phyloP scores from a whole-genome alignment of 2,113 vertebrate species.

The Crocuta crocuta region DNA sequence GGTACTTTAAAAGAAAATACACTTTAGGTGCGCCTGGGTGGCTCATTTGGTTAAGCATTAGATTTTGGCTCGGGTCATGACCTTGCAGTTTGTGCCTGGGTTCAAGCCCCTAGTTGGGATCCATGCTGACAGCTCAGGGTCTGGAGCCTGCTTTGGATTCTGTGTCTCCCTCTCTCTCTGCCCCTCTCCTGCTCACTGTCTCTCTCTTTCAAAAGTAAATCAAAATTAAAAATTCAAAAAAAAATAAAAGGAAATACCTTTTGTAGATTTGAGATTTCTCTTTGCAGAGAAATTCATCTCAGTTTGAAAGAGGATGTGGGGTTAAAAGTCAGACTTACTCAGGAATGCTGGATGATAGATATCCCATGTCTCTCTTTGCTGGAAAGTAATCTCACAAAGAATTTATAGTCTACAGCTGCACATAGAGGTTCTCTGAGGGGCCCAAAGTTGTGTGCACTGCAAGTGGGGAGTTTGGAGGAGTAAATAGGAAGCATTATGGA shows the following conservation, averaged over 20 bases:
- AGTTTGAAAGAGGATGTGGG: neutral
- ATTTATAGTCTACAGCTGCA: neutral
- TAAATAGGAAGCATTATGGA: neutral
- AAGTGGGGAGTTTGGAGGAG: neutral
- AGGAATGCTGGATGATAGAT: neutral
- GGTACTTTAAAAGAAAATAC: slow-evolving; percentile 2
- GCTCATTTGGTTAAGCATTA: no score
- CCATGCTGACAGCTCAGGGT: no score
- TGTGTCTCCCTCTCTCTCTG: no score
- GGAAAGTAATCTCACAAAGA: neutral
- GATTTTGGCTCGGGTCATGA: no score
- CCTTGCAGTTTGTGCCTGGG: no score
- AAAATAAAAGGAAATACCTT: neutral
- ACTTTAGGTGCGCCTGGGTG: neutral
- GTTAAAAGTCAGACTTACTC: neutral
- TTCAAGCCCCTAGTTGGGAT: no score
- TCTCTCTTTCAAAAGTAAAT: no score
- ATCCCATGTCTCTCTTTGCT: neutral
- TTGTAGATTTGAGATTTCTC: slow-evolving; percentile 20
- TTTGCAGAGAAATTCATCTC: neutral
- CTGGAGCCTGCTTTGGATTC: no score
- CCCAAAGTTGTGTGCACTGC: neutral
- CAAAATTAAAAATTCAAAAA: no score
- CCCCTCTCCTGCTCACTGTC: no score
- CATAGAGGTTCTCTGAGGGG: neutral